Base-by-base conservation (phyloP, 92 coral and sea anemone species). In the Porites lobata region DNA sequence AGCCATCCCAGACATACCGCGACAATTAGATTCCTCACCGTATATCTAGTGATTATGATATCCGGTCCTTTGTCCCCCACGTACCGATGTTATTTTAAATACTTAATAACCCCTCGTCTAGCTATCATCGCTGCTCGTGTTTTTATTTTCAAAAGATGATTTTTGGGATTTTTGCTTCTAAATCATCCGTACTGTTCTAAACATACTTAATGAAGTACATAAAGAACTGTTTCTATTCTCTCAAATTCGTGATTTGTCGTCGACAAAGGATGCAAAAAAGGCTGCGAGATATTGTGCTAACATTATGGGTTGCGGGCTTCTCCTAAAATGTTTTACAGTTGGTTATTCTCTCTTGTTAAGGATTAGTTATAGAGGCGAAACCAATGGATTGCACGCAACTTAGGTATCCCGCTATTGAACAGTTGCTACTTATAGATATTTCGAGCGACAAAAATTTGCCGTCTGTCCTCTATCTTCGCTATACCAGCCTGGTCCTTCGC, bases 71-170 rank as follows among this genome's bases (percentile, higher is more conserved):
- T 12, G 17, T 65, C 61, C 15, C 20, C 29, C 78, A 24, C 78
- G 70, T 58, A 78, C 78, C 78, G 1, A 38, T 4, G 4, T 3
- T 38, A 26, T 54, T 19, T 21, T 51, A 29, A 29, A 29, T 29
- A 29, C 32, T 29, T 29, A 7, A 57, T 26, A 21, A 57, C 53
- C 22, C 43, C 77, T 81, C 77, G 77, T 81, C 85, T 81, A 81
- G 69, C 76, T 54, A 69, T 70, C 78, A 70, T 57, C 69, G 56
- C 56, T 43, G 19, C 32, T 29, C 32, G 76, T 70, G 78, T 82
- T 71, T 32, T 24, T 17, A 82, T 15, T 38, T 69, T 32, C 0
- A 38, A 70, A 82, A 52, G 65, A 82, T 82, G 71, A 56, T 10
- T 64, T 70, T 70, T 61, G 86, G 61, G 43, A 19, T 32, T 56